Percentiles rank a stretch among this genome's conserved stretches.
Evolutionary conservation across 1,140 invertebrate species (phyloP).

Genomic region (Nomia melanderi): DNA sequence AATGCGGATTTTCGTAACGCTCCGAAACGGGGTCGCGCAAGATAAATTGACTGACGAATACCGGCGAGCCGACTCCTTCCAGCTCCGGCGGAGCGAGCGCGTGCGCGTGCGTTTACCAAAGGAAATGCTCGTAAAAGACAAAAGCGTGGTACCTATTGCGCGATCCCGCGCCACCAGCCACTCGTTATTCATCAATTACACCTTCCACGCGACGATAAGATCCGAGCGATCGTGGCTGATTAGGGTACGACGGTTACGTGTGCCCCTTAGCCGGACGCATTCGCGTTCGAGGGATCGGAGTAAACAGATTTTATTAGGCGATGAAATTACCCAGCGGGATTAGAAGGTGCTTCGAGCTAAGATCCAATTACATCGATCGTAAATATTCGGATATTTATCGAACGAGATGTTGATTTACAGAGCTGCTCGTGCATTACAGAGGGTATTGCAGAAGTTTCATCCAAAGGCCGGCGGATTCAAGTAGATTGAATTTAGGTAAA

Average conservation of each 20-base stretch:
- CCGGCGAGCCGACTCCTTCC: background rate
- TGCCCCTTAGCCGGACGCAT: background rate
- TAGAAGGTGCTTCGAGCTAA: too few species aligned
- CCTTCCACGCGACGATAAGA: background rate
- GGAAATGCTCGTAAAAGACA: conserved; percentile 29
- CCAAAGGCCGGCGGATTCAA: too few species aligned
- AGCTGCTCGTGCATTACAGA: too few species aligned
- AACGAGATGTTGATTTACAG: too few species aligned
- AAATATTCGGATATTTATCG: too few species aligned
- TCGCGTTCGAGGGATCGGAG: too few species aligned
- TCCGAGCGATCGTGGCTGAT: background rate
- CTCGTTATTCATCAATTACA: background rate
- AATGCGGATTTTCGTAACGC: conserved; percentile 58
- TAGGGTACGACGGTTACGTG: conserved; percentile 7
- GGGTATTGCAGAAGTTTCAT: too few species aligned
- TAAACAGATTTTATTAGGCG: too few species aligned
- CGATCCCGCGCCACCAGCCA: background rate
- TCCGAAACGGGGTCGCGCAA: conserved; percentile 49
- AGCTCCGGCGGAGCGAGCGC: background rate
- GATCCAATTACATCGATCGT: too few species aligned
- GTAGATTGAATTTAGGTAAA: too few species aligned
- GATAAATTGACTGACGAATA: conserved; percentile 34
- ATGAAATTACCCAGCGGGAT: too few species aligned
- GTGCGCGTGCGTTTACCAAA: background rate
- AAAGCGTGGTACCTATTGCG: conserved; percentile 12